Conservation (phyloP, 2,888 invertebrate species). For the Lasioglossum figueresi region DNA sequence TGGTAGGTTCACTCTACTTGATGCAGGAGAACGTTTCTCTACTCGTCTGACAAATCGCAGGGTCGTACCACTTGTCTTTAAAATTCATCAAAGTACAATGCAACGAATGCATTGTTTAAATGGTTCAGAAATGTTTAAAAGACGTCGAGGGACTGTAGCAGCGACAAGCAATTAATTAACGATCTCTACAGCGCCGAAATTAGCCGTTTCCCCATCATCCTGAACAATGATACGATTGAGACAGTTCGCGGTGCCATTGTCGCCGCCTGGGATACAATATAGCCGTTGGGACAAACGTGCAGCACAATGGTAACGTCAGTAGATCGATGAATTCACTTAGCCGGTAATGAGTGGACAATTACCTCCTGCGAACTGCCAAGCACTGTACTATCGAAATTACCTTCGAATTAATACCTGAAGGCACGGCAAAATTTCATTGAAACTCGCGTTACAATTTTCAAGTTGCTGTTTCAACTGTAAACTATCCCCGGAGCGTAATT, state of each 20-base stretch:
- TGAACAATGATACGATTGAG: constrained; percentile 40
- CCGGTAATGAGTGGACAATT: constrained; percentile 29
- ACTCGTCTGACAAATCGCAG: neutral
- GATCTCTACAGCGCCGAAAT: neutral
- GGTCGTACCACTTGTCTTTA: neutral
- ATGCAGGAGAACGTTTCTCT: neutral
- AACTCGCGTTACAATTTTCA: neutral
- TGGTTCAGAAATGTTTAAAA: neutral
- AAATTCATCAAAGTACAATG: neutral
- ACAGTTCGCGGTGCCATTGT: constrained; percentile 35
- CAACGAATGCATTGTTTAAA: neutral
- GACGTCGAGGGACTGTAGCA: neutral
- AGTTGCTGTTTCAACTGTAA: neutral
- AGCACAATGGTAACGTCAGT: constrained; percentile 22
- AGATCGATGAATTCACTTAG: constrained; percentile 52
- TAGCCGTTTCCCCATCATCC: constrained; percentile 14
- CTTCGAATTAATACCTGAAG: neutral
- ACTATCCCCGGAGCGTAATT: neutral
- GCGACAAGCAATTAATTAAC: neutral
- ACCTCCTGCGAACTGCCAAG: neutral
- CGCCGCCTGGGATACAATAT: constrained; percentile 20
- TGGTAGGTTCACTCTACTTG: neutral
- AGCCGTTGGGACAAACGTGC: constrained; percentile 32
- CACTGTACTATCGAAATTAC: neutral
- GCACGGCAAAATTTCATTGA: neutral